Percentiles rank a stretch among this genome's conserved stretches.
These are phyloP conservation scores for Nothocercus julius DNA, from an alignment of 2,113 vertebrate species.

Conservation along the genomic window DNA sequence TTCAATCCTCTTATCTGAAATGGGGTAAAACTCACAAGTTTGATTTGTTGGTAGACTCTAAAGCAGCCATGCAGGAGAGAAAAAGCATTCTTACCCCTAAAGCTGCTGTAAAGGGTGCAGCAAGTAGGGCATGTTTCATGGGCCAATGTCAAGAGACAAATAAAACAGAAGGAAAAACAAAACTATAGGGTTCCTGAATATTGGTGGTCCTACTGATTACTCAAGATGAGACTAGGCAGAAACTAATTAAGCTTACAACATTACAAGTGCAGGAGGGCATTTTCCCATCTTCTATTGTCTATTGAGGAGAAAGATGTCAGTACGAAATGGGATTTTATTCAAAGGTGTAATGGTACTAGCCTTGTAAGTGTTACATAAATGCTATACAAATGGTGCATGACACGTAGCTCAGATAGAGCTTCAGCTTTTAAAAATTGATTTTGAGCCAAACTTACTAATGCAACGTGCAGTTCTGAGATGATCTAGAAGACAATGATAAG, in stretches of 20 bases:
- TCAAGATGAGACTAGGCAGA: neutral
- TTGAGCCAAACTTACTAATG: neutral
- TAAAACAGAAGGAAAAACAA: neutral
- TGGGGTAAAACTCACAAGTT: neutral
- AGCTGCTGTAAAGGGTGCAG: neutral
- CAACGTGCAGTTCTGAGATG: neutral
- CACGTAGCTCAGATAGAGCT: neutral
- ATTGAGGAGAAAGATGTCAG: neutral
- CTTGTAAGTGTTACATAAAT: neutral
- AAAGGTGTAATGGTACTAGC: neutral
- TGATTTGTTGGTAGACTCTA: neutral
- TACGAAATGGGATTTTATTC: constrained; percentile 13
- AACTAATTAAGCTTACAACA: neutral
- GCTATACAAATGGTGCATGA: neutral
- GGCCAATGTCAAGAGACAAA: neutral
- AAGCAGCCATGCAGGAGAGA: neutral
- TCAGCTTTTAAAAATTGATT: neutral
- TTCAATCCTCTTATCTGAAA: neutral
- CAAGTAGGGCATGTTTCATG: neutral
- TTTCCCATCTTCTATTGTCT: neutral
- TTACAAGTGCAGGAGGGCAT: neutral
- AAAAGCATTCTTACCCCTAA: neutral
- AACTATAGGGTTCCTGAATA: neutral
- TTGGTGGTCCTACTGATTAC: neutral
- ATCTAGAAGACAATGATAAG: neutral